phyloP scores from a whole-genome alignment of 2,113 vertebrate species.

The Polypterus bichir region DNA sequence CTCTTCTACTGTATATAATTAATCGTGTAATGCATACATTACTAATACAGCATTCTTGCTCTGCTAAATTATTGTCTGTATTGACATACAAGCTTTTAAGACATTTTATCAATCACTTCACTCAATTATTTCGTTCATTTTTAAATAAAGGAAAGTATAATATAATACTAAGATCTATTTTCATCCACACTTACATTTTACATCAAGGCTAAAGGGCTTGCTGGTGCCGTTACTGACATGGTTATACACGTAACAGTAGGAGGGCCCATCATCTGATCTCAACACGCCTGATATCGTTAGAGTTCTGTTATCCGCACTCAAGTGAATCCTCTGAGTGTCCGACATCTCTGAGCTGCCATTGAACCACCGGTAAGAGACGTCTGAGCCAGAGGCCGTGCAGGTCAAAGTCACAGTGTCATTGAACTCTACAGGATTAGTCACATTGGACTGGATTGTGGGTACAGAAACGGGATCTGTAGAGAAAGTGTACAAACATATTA shows the following conservation, averaged over 20 bases:
- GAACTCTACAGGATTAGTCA: constrained; percentile 3
- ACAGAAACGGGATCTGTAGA: not conserved
- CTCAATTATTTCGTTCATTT: no score
- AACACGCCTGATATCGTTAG: constrained; percentile 30
- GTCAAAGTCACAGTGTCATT: constrained; percentile 8
- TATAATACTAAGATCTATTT: no score
- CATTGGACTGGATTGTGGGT: not conserved
- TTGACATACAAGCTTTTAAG: no score
- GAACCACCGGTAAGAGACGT: not conserved
- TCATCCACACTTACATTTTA: constrained; percentile 5
- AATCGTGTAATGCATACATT: no score
- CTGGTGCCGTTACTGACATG: not conserved
- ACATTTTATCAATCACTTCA: no score
- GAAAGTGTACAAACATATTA: not conserved
- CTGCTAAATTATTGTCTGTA: no score
- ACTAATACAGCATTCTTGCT: no score
- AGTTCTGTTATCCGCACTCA: not conserved
- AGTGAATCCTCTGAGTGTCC: not conserved
- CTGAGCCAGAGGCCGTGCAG: not conserved
- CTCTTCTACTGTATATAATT: no score
- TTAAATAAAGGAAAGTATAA: no score
- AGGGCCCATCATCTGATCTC: constrained; percentile 30
- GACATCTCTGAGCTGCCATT: not conserved
- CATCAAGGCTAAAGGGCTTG: not conserved
- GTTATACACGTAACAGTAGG: constrained; percentile 23